Evolutionary conservation across 2,797 vertebrate species (phyloP).

Genomic region (Fratercula arctica): DNA sequence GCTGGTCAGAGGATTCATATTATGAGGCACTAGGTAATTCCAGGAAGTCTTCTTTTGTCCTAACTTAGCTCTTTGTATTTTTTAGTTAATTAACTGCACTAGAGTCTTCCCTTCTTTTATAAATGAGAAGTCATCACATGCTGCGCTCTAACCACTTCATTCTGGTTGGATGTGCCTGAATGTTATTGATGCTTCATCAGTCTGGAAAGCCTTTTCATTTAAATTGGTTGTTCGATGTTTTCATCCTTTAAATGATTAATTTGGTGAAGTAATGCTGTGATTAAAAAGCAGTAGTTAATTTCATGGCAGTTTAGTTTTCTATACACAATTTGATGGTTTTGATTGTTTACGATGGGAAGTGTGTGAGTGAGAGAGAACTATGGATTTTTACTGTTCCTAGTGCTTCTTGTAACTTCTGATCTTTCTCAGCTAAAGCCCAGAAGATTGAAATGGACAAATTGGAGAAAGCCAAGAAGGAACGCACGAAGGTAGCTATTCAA

Average conservation of each 20-base stretch:
- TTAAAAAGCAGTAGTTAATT: background rate
- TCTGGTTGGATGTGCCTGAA: conserved; percentile 37
- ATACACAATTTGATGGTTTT: background rate
- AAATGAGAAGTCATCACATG: conserved; percentile 47
- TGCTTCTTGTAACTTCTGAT: background rate
- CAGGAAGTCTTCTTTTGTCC: conserved; percentile 2
- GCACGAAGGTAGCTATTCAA: conserved; percentile 88
- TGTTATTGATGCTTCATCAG: conserved; percentile 39
- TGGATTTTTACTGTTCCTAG: background rate
- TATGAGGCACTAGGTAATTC: conserved; percentile 90
- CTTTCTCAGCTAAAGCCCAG: conserved; percentile 90
- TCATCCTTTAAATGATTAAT: background rate
- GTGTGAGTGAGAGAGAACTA: background rate
- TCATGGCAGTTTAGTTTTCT: background rate
- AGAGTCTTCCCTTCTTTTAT: background rate
- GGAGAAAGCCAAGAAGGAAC: conserved; percentile 97
- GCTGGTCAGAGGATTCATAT: conserved; percentile 97
- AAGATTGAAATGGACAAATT: conserved; percentile 98
- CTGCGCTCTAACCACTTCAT: background rate
- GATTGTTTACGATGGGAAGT: background rate
- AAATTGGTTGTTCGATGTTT: background rate
- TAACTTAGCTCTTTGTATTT: conserved; percentile 6
- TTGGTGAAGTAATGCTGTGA: background rate
- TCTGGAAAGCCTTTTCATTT: conserved; percentile 38
- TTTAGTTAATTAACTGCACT: conserved; percentile 44